Base-by-base conservation (phyloP, 2,797 vertebrate species). In the Coluber constrictor region DNA sequence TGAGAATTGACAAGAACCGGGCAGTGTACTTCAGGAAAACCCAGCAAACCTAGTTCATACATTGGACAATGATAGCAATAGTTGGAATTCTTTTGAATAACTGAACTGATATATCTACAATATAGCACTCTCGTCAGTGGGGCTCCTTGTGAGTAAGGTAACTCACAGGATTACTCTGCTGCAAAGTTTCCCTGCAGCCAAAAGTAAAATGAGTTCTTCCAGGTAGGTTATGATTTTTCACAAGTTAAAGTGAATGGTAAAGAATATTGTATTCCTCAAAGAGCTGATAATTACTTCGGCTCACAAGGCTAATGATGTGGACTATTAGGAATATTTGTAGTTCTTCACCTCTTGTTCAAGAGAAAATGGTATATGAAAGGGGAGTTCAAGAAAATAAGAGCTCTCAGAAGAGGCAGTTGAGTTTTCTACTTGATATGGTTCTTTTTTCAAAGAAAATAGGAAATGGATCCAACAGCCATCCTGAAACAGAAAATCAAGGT, bases 1-100 rank as follows among this genome's bases (percentile, higher is more conserved):
- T 89, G 43, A 86, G 57, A 92, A 11, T 55, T 93, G 66, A 93
- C 92, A 94, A 94, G 27, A 94, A 0, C 63, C 74, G 56, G 92
- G 5, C 1, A 60, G 54, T n/a, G 61, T 55, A 87, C n/a, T 93
- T 91, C 37, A 87, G 25, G 86, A 91, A 16, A 86, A 90, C 2
- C 20, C 12, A 94, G 6, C 25, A 90, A 79, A 89, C 25, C 86
- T 11, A 29, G 56, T 89, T 90, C 87, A 93, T 92, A 86, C 0
- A 87, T 90, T 90, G 32, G 0, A 1, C 5, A 92, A 43, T 86
- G n/a, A 91, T 2, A 87, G 15, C 11, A 92, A 89, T 89, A 43
- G 37, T 90, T 54, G 89, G 92, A 27, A 15, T 86, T 94, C 66
- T 89, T 94, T 37, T 89, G n/a, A 83, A 12, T 86, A 93, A 93